Evolutionary conservation across 2,113 vertebrate species (phyloP), one percentile per base, ranked within the genome.

Genomic region (Urocitellus parryii): DNA sequence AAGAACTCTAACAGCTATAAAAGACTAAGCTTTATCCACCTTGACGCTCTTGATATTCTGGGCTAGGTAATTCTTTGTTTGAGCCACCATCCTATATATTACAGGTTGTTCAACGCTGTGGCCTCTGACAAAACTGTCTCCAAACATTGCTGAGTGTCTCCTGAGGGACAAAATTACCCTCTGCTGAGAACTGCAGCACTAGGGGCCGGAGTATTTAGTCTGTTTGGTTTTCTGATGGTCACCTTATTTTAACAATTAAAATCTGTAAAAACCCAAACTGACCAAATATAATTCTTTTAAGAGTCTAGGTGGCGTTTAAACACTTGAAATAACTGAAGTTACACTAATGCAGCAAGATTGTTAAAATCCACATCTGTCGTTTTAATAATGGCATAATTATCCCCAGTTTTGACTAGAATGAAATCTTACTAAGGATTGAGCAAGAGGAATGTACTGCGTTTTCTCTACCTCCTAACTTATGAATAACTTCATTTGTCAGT

Each of bases 401-500:
- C 86, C 39, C 56, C 8, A 24, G 77, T 96, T 90, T 37, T 88
- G 92, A 94, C 72, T 91, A 20, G 90, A 97, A 93, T 95, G 0
- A 97, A 97, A 91, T 88, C 11, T 88, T 73, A 87, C 73, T 63
- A 13, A 63, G 70, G 67, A 39, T 32, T 27, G 42, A 42, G 81
- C 51, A 88, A 87, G 18, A 63, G 22, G 4, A 48, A 95, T 39
- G 34, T 13, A 25, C 74, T 96, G 6, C 7, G 17, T 91, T 94
- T 94, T 63, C 93, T 84, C 45, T 68, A 10, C 37, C 74, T 91
- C 65, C 70, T 76, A 96, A 96, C 78, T 86, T 45, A 81, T 90
- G 93, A 97, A 95, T 97, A 91, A 70, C 68, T 98, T 95, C 24
- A 95, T 90, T 88, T 96, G n/a, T 89, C 34, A 91, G 78, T 73